Evolutionary conservation across 2,888 invertebrate genomes (phyloP).

Genomic region (Unio delphinus): DNA sequence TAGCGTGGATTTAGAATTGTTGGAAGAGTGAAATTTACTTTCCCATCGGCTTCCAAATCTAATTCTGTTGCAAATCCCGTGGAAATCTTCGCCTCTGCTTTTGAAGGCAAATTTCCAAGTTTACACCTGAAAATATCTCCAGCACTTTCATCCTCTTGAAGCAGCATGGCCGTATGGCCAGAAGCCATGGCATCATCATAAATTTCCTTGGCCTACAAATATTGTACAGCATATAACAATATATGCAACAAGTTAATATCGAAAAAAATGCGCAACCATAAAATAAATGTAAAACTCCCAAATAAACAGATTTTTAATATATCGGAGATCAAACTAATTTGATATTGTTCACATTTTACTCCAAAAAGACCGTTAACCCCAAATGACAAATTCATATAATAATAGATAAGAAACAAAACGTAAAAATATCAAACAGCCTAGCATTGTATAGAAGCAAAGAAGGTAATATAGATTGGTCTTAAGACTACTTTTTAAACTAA

Average conservation of each 20-base stretch:
- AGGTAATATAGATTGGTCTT: background rate
- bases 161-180: conserved; percentile 45
- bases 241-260: too few relatives aligned
- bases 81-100: conserved; percentile 33
- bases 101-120: conserved; percentile 51
- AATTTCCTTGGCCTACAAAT: conserved; percentile 41
- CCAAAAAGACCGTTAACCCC: too few relatives aligned
- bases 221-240: background rate
- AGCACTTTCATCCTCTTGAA: conserved; percentile 41
- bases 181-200: conserved; percentile 43
- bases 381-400: too few relatives aligned
- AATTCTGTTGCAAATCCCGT: conserved; percentile 50
- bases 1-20: conserved; percentile 46
- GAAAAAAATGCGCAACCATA: too few relatives aligned
- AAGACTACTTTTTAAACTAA: background rate
- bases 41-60: conserved; percentile 36
- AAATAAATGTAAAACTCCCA: too few relatives aligned
- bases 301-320: too few relatives aligned
- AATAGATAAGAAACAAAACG: background rate
- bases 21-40: conserved; percentile 42
- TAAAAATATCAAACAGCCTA: too few relatives aligned
- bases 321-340: too few relatives aligned
- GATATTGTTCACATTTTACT: too few relatives aligned
- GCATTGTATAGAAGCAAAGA: too few relatives aligned
- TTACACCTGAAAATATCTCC: conserved; percentile 50